phyloP scores from a whole-genome alignment of 1,140 invertebrate species.

The Ylistrum balloti region DNA sequence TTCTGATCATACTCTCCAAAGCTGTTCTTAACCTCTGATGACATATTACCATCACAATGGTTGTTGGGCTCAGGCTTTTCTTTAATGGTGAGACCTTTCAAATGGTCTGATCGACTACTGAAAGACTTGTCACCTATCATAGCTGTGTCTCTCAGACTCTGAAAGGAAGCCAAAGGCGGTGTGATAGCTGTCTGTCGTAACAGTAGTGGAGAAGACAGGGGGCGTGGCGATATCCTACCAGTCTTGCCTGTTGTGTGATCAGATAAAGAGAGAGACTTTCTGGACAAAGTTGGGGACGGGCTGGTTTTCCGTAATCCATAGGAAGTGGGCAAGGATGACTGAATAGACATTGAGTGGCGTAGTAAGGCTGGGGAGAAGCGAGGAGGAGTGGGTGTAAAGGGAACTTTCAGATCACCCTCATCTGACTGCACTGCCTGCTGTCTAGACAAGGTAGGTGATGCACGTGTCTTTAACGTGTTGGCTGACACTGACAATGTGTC shows the following conservation, averaged over 20 bases:
- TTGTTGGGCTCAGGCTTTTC: background rate
- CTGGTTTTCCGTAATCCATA: background rate
- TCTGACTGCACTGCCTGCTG: constrained; percentile 29
- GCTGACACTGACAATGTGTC: background rate
- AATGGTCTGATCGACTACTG: constrained; percentile 13
- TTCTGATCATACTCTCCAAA: background rate
- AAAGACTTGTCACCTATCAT: background rate
- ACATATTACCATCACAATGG: background rate
- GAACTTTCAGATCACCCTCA: background rate
- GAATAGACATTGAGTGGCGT: background rate
- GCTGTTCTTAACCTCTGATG: background rate
- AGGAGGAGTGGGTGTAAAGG: background rate
- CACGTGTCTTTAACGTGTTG: background rate
- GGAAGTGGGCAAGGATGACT: background rate
- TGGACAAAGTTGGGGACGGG: background rate
- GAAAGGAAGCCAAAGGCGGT: background rate
- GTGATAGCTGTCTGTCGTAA: constrained; percentile 24
- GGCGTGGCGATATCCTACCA: background rate
- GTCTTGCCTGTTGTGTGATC: constrained; percentile 31
- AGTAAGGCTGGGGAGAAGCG: constrained; percentile 23
- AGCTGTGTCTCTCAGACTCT: constrained; percentile 23
- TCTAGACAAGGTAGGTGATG: background rate
- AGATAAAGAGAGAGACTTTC: background rate
- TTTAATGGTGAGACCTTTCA: background rate
- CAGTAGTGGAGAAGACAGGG: background rate